A percentile compares a stretch with the other conserved stretches of the same genome.
These are phyloP conservation scores for Lynx canadensis DNA, from an alignment of 2,113 vertebrate species.

Conservation along the genomic window DNA sequence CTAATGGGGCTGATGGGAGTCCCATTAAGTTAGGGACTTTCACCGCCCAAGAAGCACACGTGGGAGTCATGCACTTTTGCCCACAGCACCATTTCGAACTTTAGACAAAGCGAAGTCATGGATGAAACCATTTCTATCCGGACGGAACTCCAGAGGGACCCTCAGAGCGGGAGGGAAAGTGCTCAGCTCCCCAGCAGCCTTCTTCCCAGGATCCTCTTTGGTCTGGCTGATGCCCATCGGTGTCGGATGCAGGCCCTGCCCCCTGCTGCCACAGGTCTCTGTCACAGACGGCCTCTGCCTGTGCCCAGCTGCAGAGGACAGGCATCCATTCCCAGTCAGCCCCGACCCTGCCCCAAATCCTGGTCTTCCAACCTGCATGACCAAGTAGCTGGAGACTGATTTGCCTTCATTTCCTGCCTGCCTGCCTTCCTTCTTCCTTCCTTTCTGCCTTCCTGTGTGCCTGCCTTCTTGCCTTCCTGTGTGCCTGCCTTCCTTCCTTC, in stretches of 20 bases:
- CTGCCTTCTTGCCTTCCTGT: no score
- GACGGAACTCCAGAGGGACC: not conserved
- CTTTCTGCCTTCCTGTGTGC: not conserved
- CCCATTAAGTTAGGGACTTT: not conserved
- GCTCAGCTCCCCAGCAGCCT: no score
- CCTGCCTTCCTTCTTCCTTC: not conserved
- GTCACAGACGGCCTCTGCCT: not conserved
- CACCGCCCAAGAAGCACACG: accelerated
- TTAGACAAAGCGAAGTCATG: not conserved
- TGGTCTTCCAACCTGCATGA: not conserved
- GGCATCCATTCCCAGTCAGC: not conserved
- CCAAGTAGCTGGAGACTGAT: not conserved
- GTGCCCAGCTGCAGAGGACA: not conserved
- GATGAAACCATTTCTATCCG: slow-evolving; percentile 10
- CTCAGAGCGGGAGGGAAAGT: not conserved
- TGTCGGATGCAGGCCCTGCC: accelerated
- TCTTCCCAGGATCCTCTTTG: not conserved
- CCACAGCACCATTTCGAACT: slow-evolving; percentile 5
- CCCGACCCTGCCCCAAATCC: not conserved
- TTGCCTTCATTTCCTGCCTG: not conserved
- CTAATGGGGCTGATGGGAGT: not conserved
- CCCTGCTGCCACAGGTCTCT: not conserved
- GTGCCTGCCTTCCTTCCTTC: no score
- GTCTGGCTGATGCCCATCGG: not conserved
- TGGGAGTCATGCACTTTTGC: not conserved